phyloP scores from a whole-genome alignment of 2,888 invertebrate species.

The Carpatolechia fugitivella region DNA sequence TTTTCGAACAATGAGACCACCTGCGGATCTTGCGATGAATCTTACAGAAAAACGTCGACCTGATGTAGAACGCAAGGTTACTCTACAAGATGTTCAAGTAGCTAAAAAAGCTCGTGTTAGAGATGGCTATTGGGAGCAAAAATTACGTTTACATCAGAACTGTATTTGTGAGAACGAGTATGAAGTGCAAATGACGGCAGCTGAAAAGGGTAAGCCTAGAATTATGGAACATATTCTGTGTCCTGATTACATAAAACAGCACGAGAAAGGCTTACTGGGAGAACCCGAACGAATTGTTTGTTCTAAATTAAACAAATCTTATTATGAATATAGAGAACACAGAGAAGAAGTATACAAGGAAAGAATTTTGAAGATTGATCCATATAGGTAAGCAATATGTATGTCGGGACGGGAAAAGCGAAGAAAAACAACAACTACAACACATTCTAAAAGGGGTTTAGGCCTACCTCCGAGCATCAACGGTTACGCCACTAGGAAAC shows the following conservation, averaged over 20 bases:
- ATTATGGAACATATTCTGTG: conserved; percentile 59
- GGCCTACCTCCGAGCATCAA: no score
- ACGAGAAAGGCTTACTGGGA: conserved; percentile 55
- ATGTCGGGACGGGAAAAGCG: no score
- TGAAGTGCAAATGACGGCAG: conserved; percentile 51
- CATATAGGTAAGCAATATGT: conserved; percentile 55
- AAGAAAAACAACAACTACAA: no score
- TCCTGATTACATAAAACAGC: conserved; percentile 49
- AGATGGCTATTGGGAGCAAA: conserved; percentile 53
- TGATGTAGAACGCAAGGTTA: conserved; percentile 56
- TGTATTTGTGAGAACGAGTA: conserved; percentile 56
- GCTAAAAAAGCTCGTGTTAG: conserved; percentile 42
- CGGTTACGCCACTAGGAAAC: no score
- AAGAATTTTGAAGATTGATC: conserved; percentile 54
- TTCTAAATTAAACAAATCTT: conserved; percentile 42
- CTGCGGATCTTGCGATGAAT: conserved; percentile 63
- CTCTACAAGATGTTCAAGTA: conserved; percentile 58
- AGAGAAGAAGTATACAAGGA: conserved; percentile 46
- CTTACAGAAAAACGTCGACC: conserved; percentile 46
- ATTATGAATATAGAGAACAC: conserved; percentile 43
- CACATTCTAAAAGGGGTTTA: no score
- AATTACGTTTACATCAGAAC: conserved; percentile 47
- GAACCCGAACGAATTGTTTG: conserved; percentile 36
- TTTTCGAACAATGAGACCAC: conserved; percentile 37
- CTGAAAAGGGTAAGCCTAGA: conserved; percentile 50